These are phyloP conservation scores for Dallia pectoralis DNA, from an alignment of 2,797 vertebrate genomes.

Conservation along the genomic window DNA sequence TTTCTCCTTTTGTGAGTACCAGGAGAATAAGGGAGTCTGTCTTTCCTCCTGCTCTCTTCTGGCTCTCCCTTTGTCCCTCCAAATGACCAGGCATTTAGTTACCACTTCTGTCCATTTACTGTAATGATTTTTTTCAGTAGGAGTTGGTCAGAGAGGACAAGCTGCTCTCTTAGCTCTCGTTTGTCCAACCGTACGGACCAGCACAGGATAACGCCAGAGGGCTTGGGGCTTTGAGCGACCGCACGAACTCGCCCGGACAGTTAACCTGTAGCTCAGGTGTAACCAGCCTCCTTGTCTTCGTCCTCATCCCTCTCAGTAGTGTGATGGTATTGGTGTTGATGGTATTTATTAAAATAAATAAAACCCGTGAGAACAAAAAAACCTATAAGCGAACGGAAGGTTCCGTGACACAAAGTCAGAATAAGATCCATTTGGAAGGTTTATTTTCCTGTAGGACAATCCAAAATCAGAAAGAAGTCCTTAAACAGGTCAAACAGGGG, in stretches of 20 bases:
- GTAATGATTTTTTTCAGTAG: slow-evolving; percentile 22
- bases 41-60: slow-evolving; percentile 27
- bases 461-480: too few relatives aligned
- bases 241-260: slow-evolving; percentile 57
- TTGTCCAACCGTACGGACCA: background rate
- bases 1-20: slow-evolving; percentile 37
- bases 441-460: too few relatives aligned
- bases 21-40: slow-evolving; percentile 23
- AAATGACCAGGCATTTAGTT: slow-evolving; percentile 35
- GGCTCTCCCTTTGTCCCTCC: slow-evolving; percentile 14
- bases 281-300: slow-evolving; percentile 32
- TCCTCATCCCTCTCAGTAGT: slow-evolving; percentile 29
- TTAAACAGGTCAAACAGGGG: too few relatives aligned
- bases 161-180: background rate
- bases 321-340: too few relatives aligned
- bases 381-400: too few relatives aligned
- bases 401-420: too few relatives aligned
- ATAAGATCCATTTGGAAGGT: too few relatives aligned
- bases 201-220: slow-evolving; percentile 42
- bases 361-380: too few relatives aligned
- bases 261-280: slow-evolving; percentile 51
- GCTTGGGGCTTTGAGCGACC: slow-evolving; percentile 47
- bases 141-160: slow-evolving; percentile 32
- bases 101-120: slow-evolving; percentile 33
- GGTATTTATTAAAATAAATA: too few relatives aligned